Evolutionary conservation across 2,797 vertebrate species (phyloP).

Genomic region (Phoebastria nigripes): DNA sequence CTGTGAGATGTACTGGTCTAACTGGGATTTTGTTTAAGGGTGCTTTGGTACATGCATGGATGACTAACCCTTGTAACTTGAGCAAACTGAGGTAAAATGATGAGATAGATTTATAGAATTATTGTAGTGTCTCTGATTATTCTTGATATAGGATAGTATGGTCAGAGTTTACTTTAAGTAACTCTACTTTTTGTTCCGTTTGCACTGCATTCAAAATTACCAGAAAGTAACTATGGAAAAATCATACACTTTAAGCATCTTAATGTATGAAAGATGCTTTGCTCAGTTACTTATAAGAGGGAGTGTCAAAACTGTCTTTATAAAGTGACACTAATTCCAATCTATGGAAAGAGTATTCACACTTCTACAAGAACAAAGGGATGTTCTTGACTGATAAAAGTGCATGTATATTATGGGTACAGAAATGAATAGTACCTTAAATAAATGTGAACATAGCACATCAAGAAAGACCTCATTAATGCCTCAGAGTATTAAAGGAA

Average conservation of each 20-base stretch:
- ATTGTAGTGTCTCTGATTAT: not conserved
- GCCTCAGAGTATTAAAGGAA: not conserved
- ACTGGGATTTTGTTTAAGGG: not conserved
- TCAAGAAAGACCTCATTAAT: not conserved
- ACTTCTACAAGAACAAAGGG: conserved; percentile 9
- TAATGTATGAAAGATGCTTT: not conserved
- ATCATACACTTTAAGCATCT: not conserved
- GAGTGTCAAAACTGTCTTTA: not conserved
- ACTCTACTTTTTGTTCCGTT: not conserved
- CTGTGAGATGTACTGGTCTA: not conserved
- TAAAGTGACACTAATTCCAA: not conserved
- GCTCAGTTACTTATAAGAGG: not conserved
- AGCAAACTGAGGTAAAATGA: not conserved
- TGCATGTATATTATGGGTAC: not conserved
- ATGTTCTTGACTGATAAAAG: conserved; percentile 28
- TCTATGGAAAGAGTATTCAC: not conserved
- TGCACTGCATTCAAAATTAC: not conserved
- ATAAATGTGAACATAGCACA: not conserved
- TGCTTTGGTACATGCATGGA: not conserved
- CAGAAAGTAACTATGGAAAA: not conserved
- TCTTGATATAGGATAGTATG: not conserved
- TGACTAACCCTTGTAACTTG: not conserved
- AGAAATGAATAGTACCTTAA: not conserved
- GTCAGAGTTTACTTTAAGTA: not conserved
- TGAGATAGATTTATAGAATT: not conserved